Evolutionary conservation across 2,113 vertebrate genomes (phyloP).

Genomic region (Zosterops lateralis): DNA sequence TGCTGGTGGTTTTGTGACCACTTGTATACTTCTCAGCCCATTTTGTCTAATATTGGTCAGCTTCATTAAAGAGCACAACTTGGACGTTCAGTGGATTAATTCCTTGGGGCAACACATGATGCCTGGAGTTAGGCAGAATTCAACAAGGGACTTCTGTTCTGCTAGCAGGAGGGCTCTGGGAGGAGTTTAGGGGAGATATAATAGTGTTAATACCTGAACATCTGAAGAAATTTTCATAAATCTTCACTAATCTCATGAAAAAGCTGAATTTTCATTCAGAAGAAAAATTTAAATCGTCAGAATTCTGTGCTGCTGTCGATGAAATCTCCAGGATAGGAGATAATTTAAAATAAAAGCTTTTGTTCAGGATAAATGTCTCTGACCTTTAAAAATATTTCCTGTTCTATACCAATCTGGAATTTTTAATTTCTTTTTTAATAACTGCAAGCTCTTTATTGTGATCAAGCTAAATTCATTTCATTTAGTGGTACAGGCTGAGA

Average conservation of each 20-base stretch:
- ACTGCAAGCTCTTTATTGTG: background rate
- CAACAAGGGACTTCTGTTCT: background rate
- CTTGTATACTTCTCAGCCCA: background rate
- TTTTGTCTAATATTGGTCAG: background rate
- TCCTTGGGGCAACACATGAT: fast-evolving
- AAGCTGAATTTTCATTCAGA: background rate
- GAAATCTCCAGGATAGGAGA: background rate
- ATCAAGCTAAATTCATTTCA: background rate
- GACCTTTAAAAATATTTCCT: background rate
- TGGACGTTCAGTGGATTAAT: background rate
- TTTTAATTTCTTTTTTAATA: background rate
- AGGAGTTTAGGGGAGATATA: background rate
- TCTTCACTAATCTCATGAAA: background rate
- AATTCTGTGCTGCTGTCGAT: background rate
- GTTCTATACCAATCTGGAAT: background rate
- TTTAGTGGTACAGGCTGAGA: background rate
- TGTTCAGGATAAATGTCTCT: background rate
- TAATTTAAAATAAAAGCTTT: background rate
- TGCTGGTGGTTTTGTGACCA: background rate
- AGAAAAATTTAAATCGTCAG: background rate
- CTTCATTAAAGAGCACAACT: background rate
- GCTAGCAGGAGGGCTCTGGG: background rate
- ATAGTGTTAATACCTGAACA: background rate
- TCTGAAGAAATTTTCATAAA: background rate
- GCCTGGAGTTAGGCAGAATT: background rate